Conservation (phyloP, 2,113 vertebrate species). For the Psephotus haematonotus region DNA sequence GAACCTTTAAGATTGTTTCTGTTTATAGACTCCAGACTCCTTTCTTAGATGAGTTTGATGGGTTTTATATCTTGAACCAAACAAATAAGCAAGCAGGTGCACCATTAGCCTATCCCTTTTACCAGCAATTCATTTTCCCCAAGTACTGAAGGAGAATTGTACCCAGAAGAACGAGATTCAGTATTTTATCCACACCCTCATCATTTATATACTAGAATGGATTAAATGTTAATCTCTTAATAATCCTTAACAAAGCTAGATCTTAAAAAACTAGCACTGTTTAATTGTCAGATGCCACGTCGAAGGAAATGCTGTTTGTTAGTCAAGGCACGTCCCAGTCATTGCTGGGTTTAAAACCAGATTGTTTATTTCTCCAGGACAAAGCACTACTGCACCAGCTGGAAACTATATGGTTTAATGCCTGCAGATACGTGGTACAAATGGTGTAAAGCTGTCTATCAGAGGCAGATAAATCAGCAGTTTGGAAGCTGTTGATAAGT, state of each 20-base stretch:
- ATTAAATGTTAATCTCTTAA: slow-evolving; percentile 51
- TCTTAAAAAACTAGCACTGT: background rate
- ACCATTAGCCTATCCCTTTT: background rate
- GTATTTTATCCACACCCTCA: slow-evolving; percentile 16
- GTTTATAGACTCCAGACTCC: background rate
- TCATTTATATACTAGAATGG: background rate
- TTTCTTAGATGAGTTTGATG: background rate
- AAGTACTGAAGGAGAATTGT: background rate
- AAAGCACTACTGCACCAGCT: slow-evolving; percentile 16
- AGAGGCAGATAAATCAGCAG: background rate
- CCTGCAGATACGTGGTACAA: background rate
- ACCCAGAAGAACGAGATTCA: background rate
- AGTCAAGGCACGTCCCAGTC: slow-evolving; percentile 15
- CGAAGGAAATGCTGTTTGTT: background rate
- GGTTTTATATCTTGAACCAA: background rate
- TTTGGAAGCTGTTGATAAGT: slow-evolving; percentile 2
- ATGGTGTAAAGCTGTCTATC: background rate
- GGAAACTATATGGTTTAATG: background rate
- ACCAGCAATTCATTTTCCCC: background rate
- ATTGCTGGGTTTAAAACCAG: background rate
- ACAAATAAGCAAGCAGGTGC: background rate
- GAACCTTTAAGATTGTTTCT: background rate
- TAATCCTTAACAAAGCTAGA: slow-evolving; percentile 39
- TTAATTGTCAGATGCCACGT: slow-evolving; percentile 6
- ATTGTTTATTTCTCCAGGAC: slow-evolving; percentile 12